A percentile compares a stretch with the other conserved stretches of the same genome.
Evolutionary conservation across 1,140 invertebrate species (phyloP).

Genomic region (Trachymyrmex septentrionalis): DNA sequence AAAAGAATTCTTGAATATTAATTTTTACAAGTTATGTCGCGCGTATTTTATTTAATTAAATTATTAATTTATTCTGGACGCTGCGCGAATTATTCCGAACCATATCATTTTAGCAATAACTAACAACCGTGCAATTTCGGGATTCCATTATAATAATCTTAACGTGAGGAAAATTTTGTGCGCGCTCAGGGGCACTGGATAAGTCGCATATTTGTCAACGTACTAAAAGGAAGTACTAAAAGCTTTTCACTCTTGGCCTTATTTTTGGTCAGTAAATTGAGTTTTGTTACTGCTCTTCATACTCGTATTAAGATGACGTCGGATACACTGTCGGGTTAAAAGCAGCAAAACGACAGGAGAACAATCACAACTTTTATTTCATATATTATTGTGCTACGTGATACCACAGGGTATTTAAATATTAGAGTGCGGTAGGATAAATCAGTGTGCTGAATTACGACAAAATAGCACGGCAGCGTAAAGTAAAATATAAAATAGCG

Average conservation of each 20-base stretch:
- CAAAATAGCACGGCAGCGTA: background rate
- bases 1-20: constrained; percentile 6
- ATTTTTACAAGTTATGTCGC: background rate
- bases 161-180: constrained; percentile 62
- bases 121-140: constrained; percentile 38
- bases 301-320: constrained; percentile 41
- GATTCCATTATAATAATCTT: constrained; percentile 58
- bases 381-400: too few species aligned
- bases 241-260: constrained; percentile 79
- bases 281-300: constrained; percentile 70
- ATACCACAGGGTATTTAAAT: background rate
- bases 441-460: background rate
- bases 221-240: constrained; percentile 77
- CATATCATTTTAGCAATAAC: constrained; percentile 26
- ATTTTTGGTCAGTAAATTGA: constrained; percentile 79
- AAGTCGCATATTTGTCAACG: constrained; percentile 80
- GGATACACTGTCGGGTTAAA: constrained; percentile 10
- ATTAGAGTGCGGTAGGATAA: background rate
- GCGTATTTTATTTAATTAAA: constrained; percentile 28
- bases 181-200: constrained; percentile 59
- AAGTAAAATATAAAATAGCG: constrained; percentile 29
- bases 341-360: background rate
- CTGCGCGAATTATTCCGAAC: constrained; percentile 26
- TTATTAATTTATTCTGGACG: constrained; percentile 29
- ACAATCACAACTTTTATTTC: constrained; percentile 9